phyloP scores from a whole-genome alignment of 2,797 vertebrate species.

The Platyrinchus mystaceus region DNA sequence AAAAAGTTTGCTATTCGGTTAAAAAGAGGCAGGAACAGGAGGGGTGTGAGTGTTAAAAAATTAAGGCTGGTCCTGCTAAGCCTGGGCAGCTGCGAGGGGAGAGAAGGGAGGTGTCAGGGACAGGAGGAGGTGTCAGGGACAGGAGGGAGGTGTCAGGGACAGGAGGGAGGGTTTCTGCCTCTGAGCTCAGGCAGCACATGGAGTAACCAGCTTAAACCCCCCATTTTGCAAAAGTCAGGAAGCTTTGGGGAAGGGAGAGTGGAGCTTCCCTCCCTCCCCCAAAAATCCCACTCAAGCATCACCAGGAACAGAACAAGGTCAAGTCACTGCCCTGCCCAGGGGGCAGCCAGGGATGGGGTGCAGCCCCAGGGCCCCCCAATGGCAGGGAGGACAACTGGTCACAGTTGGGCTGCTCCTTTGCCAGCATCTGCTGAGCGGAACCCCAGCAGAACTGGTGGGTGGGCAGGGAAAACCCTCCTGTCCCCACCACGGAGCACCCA shows the following conservation, averaged over 20 bases:
- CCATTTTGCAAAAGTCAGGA: background rate
- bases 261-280: background rate
- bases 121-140: background rate
- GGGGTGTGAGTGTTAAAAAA: background rate
- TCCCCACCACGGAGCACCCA: background rate
- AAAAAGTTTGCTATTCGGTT: background rate
- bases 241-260: background rate
- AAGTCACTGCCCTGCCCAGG: background rate
- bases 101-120: background rate
- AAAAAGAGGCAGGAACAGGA: background rate
- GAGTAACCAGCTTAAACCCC: background rate
- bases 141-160: background rate
- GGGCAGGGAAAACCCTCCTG: background rate
- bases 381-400: background rate
- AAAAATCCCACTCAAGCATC: background rate
- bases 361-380: background rate
- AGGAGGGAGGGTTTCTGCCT: background rate
- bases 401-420: background rate
- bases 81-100: background rate
- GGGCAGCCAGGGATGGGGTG: background rate
- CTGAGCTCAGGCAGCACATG: background rate
- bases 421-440: background rate
- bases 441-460: background rate
- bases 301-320: accelerated
- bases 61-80: background rate